A percentile compares a stretch with the other conserved stretches of the same genome.
phyloP scores from a whole-genome alignment of 2,113 vertebrate species.

The Irena cyanogastra region DNA sequence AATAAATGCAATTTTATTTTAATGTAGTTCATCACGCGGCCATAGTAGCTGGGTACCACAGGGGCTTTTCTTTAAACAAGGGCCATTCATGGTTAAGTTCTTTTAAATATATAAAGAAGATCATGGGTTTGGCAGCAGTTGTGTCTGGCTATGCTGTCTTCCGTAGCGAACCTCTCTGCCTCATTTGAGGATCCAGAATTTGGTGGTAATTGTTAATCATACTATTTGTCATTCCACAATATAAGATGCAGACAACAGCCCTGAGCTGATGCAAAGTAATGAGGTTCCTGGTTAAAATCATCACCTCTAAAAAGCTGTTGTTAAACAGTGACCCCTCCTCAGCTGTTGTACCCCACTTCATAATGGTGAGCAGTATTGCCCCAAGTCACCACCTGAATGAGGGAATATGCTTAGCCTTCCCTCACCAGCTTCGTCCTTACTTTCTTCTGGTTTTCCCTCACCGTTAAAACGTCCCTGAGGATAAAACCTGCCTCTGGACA shows the following conservation, averaged over 20 bases:
- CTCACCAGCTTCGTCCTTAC: not conserved
- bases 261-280: not conserved
- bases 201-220: slow-evolving; percentile 11
- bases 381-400: not conserved
- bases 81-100: slow-evolving; percentile 21
- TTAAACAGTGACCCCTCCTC: not conserved
- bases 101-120: slow-evolving; percentile 36
- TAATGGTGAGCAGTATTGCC: not conserved
- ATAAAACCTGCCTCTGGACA: not conserved
- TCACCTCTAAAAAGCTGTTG: not conserved
- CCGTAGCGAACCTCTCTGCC: slow-evolving; percentile 18
- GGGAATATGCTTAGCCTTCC: not conserved
- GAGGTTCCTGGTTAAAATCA: not conserved
- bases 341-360: not conserved
- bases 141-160: slow-evolving; percentile 20
- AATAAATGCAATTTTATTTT: slow-evolving; percentile 53
- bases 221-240: not conserved
- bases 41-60: not conserved
- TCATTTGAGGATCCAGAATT: slow-evolving; percentile 12
- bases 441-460: not conserved
- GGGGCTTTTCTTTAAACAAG: not conserved
- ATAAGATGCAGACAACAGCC: not conserved
- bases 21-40: slow-evolving; percentile 27
- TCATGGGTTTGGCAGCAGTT: not conserved
- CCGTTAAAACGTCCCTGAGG: not conserved